Base-by-base conservation (phyloP, 2,888 invertebrate genomes). In the Drosophila neotestacea region DNA sequence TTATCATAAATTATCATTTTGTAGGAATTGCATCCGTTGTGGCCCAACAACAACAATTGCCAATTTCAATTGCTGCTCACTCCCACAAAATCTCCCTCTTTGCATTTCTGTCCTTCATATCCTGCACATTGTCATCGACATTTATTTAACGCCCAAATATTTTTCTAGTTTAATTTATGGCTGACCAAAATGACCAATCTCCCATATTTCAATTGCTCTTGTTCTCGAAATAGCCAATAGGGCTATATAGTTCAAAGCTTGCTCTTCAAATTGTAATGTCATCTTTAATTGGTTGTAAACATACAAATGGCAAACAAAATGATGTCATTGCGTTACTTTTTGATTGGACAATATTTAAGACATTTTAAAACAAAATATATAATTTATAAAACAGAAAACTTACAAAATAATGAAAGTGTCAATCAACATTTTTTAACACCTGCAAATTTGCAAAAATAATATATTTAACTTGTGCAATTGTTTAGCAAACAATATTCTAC, bases 1-100 rank as follows among this genome's bases (percentile, higher is more conserved):
- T 91, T 91, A 91, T 89, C 91, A 91, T 91, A 91, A 91, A 91
- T 91, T 91, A 91, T 90, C 91, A 91, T 91, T 91, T 91, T 90
- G 90, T 85, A 90, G 91, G 90, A 91, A 91, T 91, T 91, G 90
- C 90, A 88, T 91, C 91, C 91, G 91, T 55, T 75, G 63, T 67
- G 76, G 61, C 67, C 69, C 67, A 76, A 65, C 69, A 80, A 42
- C 70, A 73, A 38, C 70, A 56, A 50, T 77, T 79, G 81, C 73
- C 88, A 75, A 79, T 85, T 85, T 85, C 86, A 80, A 85, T 85
- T 85, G 88, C 73, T 69, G 54, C 67, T 66, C 74, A 63, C 65
- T 58, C 61, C 70, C 59, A 55, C 47, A 51, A 51, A 1, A n/a
- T n/a, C 9, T 22, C 30, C 54, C 32, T 41, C 48, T 56, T 36